These are phyloP conservation scores for Rhinoraja longicauda DNA, from an alignment of 2,797 vertebrate genomes.

Conservation along the genomic window DNA sequence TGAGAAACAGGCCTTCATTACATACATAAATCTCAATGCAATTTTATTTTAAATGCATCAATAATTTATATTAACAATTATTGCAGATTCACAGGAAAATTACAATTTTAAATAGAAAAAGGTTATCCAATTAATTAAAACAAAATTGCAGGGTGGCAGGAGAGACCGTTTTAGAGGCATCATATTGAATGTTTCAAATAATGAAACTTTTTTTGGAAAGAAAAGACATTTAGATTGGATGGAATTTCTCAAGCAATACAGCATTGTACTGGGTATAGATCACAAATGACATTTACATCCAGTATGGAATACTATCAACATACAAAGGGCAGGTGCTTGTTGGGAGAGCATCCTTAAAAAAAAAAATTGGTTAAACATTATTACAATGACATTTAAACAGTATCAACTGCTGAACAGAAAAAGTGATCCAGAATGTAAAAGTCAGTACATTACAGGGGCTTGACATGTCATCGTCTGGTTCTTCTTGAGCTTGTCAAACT, in stretches of 20 bases:
- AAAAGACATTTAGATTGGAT: background rate
- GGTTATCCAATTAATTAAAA: background rate
- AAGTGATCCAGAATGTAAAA: background rate
- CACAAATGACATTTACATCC: background rate
- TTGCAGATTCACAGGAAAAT: background rate
- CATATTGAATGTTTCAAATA: background rate
- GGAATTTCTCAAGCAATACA: background rate
- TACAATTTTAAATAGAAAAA: background rate
- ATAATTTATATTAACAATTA: background rate
- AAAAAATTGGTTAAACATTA: background rate
- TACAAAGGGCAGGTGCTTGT: background rate
- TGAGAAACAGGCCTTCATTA: background rate
- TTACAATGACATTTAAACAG: background rate
- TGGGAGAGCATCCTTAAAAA: background rate
- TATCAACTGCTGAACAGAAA: background rate
- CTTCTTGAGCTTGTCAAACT: slow-evolving; percentile 51
- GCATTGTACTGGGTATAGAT: background rate
- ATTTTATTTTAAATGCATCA: background rate
- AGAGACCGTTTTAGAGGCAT: background rate
- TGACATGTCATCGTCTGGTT: slow-evolving; percentile 50
- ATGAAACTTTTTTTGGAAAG: background rate
- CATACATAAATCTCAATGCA: background rate
- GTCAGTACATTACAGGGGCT: background rate
- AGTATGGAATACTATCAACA: background rate
- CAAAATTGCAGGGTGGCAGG: background rate